Evolutionary conservation across 2,888 invertebrate genomes (phyloP), one percentile per base, ranked within the genome.

Genomic region (Andrena haemorrhoa): DNA sequence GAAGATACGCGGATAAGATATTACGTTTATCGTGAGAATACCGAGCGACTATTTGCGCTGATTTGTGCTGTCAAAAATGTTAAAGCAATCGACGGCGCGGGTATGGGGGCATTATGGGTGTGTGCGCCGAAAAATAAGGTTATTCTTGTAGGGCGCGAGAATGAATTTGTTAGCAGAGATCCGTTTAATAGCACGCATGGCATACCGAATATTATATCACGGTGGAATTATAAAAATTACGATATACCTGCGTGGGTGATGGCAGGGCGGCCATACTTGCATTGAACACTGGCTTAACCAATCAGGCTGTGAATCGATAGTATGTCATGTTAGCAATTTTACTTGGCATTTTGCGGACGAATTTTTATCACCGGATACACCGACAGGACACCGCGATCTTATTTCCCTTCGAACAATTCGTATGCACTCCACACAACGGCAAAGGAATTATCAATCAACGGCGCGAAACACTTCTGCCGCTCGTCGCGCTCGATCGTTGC

Each of bases 231-330:
- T 84, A 86, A 88, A 91, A 92, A 91, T 88, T 88, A 70, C 83
- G 86, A 90, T 94, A 95, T 96, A 97, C 97, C 97, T 97, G 97
- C 95, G 96, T 96, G 95, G 97, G 97, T 95, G 97, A 97, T 95
- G 97, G 97, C 96, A 97, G 95, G 95, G 97, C 96, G 95, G 97
- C 97, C 97, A 97, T 97, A 95, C 96, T 97, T 96, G 91, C 92
- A 91, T 92, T 88, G 87, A 91, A 91, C 89, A 91, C 89, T 91
- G 87, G 86, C 83, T 91, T 91, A 92, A 92, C 93, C 93, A 93
- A 93, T 93, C 92, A 91, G 91, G 86, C 90, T 86, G 86, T 88
- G 90, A 92, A 93, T 93, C 93, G 92, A 93, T 93, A 93, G 89
- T 86, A 90, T 88, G 90, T 86, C 88, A 87, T 90, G 79, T 88